These are phyloP conservation scores for Agelas oroides DNA, from an alignment of 37 sponge, comb jelly and placozoan species.

Conservation along the genomic window DNA sequence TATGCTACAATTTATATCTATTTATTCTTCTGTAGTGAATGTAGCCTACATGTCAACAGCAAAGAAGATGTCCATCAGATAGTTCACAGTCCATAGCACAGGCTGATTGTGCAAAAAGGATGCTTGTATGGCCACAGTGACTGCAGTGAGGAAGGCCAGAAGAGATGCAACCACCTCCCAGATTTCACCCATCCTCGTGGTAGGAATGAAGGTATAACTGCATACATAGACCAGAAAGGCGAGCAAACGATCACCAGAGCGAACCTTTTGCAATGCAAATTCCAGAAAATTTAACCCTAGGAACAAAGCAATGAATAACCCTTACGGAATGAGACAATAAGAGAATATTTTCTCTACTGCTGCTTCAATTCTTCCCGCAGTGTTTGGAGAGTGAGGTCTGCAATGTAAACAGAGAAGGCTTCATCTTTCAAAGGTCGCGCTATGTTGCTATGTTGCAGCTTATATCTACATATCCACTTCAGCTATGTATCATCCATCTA, in stretches of 20 bases:
- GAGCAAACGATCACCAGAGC: not conserved
- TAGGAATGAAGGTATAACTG: conserved; percentile 71
- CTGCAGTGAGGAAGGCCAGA: conserved; percentile 21
- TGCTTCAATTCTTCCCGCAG: not conserved
- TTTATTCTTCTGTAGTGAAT: too few relatives aligned
- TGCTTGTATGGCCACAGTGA: conserved; percentile 75
- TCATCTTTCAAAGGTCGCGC: too few relatives aligned
- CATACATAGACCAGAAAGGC: not conserved
- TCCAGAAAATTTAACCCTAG: too few relatives aligned
- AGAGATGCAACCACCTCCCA: conserved; percentile 63
- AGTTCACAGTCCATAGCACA: conserved; percentile 68
- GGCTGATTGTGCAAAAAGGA: conserved; percentile 48
- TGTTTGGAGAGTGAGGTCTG: not conserved
- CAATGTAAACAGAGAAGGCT: too few relatives aligned
- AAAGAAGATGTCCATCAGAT: conserved; percentile 65
- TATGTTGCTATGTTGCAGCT: too few relatives aligned
- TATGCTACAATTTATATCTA: too few relatives aligned
- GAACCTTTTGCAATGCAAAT: too few relatives aligned
- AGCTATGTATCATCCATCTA: too few relatives aligned
- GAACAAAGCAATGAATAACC: too few relatives aligned
- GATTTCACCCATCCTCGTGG: conserved; percentile 24
- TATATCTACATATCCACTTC: too few relatives aligned
- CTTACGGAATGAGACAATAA: conserved; percentile 59
- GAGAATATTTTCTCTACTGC: conserved; percentile 47
- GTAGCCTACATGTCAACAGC: conserved; percentile 76